A percentile compares a stretch with the other conserved stretches of the same genome.
Conservation (phyloP, 2,888 invertebrate genomes). For the Phrixothrix hirtus region DNA sequence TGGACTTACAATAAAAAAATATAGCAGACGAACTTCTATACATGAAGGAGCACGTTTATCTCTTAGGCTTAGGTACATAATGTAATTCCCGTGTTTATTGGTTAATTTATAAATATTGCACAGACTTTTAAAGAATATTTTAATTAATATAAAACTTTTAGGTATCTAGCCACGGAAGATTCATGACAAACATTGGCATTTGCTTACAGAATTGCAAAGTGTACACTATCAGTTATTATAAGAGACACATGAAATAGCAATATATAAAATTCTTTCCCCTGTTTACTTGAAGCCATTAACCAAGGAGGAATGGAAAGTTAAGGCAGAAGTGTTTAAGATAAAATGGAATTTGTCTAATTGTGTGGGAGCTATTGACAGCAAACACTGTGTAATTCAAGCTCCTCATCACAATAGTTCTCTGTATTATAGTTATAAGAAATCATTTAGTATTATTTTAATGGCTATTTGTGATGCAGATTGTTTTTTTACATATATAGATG, state of each 20-base stretch:
- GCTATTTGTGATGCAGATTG: too few relatives aligned
- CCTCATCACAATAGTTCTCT: constrained; percentile 40
- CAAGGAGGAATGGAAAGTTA: constrained; percentile 37
- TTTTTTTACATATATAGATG: constrained; percentile 44
- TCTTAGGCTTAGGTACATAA: constrained; percentile 29
- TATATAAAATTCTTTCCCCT: constrained; percentile 36
- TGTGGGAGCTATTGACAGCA: too few relatives aligned
- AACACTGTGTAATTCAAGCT: constrained; percentile 40
- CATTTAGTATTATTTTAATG: too few relatives aligned
- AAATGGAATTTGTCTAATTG: constrained; percentile 28
- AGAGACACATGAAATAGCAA: constrained; percentile 24
- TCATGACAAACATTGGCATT: constrained; percentile 7
- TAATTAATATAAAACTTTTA: too few relatives aligned
- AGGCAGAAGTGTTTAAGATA: constrained; percentile 37
- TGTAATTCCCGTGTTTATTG: neutral
- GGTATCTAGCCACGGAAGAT: constrained; percentile 12
- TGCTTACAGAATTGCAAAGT: constrained; percentile 34
- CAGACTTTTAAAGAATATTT: constrained; percentile 25
- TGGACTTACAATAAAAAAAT: constrained; percentile 26
- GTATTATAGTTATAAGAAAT: too few relatives aligned
- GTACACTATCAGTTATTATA: constrained; percentile 39
- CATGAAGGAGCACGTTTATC: constrained; percentile 38
- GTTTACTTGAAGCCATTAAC: constrained; percentile 31
- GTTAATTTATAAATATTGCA: constrained; percentile 8
- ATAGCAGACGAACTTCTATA: constrained; percentile 35